Evolutionary conservation across 2,888 invertebrate species (phyloP).

Genomic region (Agrochola litura): DNA sequence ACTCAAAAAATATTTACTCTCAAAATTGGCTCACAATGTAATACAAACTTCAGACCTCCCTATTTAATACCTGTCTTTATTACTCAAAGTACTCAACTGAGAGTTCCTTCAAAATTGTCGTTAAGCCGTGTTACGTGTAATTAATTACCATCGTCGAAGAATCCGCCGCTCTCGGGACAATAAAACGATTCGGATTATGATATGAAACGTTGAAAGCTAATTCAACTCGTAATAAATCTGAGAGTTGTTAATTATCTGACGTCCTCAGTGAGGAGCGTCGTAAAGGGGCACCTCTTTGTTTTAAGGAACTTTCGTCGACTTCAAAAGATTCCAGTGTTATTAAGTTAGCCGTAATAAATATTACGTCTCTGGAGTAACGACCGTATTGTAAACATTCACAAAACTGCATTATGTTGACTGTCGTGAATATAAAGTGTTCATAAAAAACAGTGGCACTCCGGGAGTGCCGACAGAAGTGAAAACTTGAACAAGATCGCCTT

Average conservation of each 20-base stretch:
- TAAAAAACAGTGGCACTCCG: constrained; percentile 66
- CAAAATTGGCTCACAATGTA: constrained; percentile 66
- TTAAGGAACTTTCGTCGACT: constrained; percentile 76
- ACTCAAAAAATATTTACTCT: constrained; percentile 41
- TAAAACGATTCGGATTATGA: constrained; percentile 87
- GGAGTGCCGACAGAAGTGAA: too few species aligned
- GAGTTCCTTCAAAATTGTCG: constrained; percentile 76
- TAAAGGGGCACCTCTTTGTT: constrained; percentile 82
- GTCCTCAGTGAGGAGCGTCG: constrained; percentile 73
- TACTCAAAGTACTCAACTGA: constrained; percentile 74
- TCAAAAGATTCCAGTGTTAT: constrained; percentile 80
- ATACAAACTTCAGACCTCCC: constrained; percentile 72
- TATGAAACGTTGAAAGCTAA: constrained; percentile 87
- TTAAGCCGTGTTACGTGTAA: constrained; percentile 82
- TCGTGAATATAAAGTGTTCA: constrained; percentile 70
- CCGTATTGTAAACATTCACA: constrained; percentile 73
- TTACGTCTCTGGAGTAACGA: constrained; percentile 64
- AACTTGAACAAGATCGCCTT: too few species aligned
- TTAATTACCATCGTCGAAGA: constrained; percentile 79
- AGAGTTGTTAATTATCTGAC: constrained; percentile 86
- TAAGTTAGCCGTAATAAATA: constrained; percentile 77
- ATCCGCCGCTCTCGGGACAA: constrained; percentile 75
- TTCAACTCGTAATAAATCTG: constrained; percentile 85
- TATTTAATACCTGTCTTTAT: constrained; percentile 74
- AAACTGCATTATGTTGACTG: constrained; percentile 62